Percentiles rank a stretch among this genome's conserved stretches.
phyloP scores from a whole-genome alignment of 1,140 invertebrate species.

The Drosophila sp. region DNA sequence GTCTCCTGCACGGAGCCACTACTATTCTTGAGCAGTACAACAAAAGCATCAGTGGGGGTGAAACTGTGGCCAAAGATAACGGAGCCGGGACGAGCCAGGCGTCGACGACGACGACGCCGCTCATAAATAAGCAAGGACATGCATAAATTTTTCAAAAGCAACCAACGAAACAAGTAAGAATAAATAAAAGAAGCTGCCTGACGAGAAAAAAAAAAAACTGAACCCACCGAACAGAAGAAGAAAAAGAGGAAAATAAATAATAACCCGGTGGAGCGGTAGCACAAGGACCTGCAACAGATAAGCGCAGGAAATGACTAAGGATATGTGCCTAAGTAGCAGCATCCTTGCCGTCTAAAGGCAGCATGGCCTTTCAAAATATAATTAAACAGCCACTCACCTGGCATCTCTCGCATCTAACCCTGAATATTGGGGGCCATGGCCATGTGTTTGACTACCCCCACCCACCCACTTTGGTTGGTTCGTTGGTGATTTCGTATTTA shows the following conservation, averaged over 20 bases:
- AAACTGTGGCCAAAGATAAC: constrained; percentile 79
- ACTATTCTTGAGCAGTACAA: constrained; percentile 40
- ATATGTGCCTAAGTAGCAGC: constrained; percentile 77
- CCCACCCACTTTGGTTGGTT: constrained; percentile 13
- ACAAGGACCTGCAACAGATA: constrained; percentile 56
- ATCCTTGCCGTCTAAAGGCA: constrained; percentile 45
- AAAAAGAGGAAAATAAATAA: constrained; percentile 71
- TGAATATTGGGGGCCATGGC: constrained; percentile 32
- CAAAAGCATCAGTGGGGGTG: constrained; percentile 43
- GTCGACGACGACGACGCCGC: constrained; percentile 55
- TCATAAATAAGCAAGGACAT: constrained; percentile 82
- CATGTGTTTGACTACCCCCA: constrained; percentile 52
- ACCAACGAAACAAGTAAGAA: constrained; percentile 37
- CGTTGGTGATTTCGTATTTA: constrained; percentile 72
- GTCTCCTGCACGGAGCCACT: constrained; percentile 34
- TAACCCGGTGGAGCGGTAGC: constrained; percentile 46
- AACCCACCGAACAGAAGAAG: not conserved
- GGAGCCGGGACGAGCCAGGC: constrained; percentile 38
- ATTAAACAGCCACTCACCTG: constrained; percentile 72
- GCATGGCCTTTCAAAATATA: constrained; percentile 67
- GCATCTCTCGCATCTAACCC: not conserved
- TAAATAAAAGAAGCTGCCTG: constrained; percentile 28
- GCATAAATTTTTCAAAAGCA: constrained; percentile 79
- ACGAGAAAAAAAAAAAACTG: constrained; percentile 49
- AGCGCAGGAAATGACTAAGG: constrained; percentile 80